phyloP scores from a whole-genome alignment of 1,140 invertebrate genomes.

The Mercenaria mercenaria region DNA sequence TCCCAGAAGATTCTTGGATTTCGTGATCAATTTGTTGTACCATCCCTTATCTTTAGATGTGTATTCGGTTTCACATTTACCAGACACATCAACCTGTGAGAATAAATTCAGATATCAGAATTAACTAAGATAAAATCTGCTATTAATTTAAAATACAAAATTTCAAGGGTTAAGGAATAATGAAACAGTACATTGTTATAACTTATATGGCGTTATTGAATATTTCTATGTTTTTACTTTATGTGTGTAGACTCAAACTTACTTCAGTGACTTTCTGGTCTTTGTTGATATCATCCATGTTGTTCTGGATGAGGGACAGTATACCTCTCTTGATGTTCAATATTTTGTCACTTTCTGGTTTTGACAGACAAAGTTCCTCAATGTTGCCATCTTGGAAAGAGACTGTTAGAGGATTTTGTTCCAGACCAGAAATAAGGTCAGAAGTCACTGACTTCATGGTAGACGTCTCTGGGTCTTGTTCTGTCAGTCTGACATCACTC shows the following conservation, averaged over 20 bases:
- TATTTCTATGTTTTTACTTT: not conserved
- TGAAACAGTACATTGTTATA: not conserved
- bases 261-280: conserved; percentile 88
- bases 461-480: conserved; percentile 60
- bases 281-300: conserved; percentile 94
- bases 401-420: conserved; percentile 87
- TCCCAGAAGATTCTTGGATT: conserved; percentile 91
- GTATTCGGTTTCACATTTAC: conserved; percentile 93
- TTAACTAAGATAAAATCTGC: not conserved
- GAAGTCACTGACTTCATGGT: conserved; percentile 19
- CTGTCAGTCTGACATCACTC: conserved; percentile 64
- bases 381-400: conserved; percentile 86
- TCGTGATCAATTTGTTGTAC: conserved; percentile 91
- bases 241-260: not conserved
- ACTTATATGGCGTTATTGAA: not conserved
- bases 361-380: conserved; percentile 84
- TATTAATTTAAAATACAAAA: not conserved
- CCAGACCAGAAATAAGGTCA: conserved; percentile 65
- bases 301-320: conserved; percentile 94
- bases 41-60: conserved; percentile 90
- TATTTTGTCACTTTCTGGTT: conserved; percentile 91
- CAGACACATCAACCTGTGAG: conserved; percentile 92
- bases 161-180: too few species aligned
- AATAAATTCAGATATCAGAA: not conserved
- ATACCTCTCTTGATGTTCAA: conserved; percentile 95